Evolutionary conservation across 2,888 invertebrate species (phyloP), one percentile per base, ranked within the genome.

Genomic region (Linnaemya vulpina): DNA sequence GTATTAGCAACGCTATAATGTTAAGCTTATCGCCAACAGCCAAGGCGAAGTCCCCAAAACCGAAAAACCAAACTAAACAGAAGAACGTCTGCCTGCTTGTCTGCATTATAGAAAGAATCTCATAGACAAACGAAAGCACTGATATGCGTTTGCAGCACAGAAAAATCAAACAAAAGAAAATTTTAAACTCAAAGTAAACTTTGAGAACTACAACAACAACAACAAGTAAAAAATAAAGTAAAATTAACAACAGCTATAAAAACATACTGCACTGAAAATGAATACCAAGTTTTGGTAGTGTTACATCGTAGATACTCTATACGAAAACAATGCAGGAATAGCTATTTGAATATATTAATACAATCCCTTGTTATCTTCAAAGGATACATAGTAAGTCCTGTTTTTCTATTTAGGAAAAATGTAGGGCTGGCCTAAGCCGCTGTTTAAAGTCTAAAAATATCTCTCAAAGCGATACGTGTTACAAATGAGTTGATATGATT

Each of bases 21-120:
- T 87, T 88, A 88, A 89, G 90, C 90, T 88, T 88, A 89, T 89
- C 88, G 88, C 88, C 88, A 89, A 90, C 89, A 90, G 87, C 87
- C 82, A 88, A 88, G 55, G 79, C 51, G 35, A 71, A 53, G 74
- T n/a, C n/a, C 62, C 49, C 58, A 55, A 55, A 60, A 55, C 49
- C 49, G 51, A 55, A 46, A 63, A 38, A 49, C 17, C 30, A 75
- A 82, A 76, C 55, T 63, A 49, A 63, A 75, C 22, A 81, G 11
- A 49, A 53, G 13, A 38, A 3, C 17, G 68, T 25, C 35, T 49
- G 55, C 5, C 46, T 49, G 55, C 5, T 40, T 49, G 55, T 63
- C 46, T 55, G 0, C 40, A 10, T 22, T n/a, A 9, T 8, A 15
- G 11, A 38, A 77, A 35, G 10, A 49, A n/a, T 10, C 38, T 22